Conservation (phyloP, 2,797 vertebrate species). For the Pterois miles region DNA sequence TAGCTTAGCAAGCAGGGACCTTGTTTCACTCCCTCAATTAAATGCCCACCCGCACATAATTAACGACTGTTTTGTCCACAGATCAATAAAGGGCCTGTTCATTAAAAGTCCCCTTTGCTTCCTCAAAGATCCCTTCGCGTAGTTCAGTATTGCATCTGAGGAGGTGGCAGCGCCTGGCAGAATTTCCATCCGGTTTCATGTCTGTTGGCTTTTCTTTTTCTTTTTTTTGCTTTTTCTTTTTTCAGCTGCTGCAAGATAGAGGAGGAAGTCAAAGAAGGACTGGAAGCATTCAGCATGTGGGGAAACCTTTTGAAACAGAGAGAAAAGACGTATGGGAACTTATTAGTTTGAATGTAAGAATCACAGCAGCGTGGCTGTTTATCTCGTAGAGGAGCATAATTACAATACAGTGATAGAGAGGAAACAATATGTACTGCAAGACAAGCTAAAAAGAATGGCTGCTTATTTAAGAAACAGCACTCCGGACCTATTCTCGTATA, state of each 20-base stretch:
- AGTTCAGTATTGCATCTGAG: conserved; percentile 55
- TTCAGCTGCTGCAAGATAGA: conserved; percentile 23
- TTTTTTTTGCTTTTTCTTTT: not conserved
- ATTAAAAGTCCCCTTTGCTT: conserved; percentile 81
- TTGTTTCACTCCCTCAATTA: conserved; percentile 81
- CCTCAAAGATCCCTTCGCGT: conserved; percentile 66
- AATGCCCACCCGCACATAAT: conserved; percentile 82
- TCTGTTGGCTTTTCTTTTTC: conserved; percentile 28
- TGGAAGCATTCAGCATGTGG: conserved; percentile 26
- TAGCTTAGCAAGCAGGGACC: conserved; percentile 69
- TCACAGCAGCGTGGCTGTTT: conserved; percentile 19
- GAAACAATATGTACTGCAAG: conserved; percentile 3
- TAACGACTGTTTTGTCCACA: conserved; percentile 85
- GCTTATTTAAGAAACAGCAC: not conserved
- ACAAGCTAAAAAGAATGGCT: not conserved
- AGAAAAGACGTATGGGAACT: conserved; percentile 35
- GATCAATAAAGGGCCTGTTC: conserved; percentile 84
- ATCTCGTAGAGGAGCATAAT: not conserved
- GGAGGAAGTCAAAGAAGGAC: conserved; percentile 40
- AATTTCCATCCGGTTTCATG: conserved; percentile 53
- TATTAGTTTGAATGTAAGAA: conserved; percentile 42
- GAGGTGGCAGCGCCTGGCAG: conserved; percentile 55
- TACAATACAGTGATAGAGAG: not conserved
- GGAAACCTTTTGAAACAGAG: conserved; percentile 40
- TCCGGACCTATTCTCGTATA: not conserved